Evolutionary conservation across 2,797 vertebrate species (phyloP), one percentile per base, ranked within the genome.

Genomic region (Cygnus olor): DNA sequence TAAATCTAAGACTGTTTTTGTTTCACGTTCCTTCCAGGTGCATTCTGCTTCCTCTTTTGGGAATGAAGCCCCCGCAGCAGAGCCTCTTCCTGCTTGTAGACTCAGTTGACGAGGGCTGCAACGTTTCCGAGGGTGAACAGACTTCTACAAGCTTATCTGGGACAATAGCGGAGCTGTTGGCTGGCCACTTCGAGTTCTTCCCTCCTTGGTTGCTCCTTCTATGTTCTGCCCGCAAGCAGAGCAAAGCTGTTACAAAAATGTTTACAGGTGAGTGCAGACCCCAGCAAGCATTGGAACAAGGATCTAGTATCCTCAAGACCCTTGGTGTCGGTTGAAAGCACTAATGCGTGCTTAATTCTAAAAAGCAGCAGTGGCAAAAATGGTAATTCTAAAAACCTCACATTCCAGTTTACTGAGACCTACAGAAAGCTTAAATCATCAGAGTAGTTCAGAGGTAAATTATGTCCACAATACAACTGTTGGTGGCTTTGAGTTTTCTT

Each of bases 141-240:
- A 97, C 98, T 5, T 98, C 98, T 8, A 91, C 98, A 10, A 98
- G 98, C 72, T 97, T 98, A 7, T 98, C 99, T 27, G 98, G 99
- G 92, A 99, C 98, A 14, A 99, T 99, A 85, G 99, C 99, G 0
- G 99, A 99, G 94, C 99, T 99, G 87, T 97, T 99, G 94, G 99
- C 99, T 89, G 98, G 98, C 79, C 99, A 99, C 93, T 99, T 99
- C 3, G 99, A 99, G 94, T 99, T 99, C 97, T 99, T 99, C 82
- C 99, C 99, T 24, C 99, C 99, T 1, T 99, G 99, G 99, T 98
- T 99, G 53, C 98, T 99, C 21, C 99, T 99, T 42, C 97, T 99
- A 95, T 99, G 99, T 95, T 99, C 99, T 2, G 99, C 99, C 22
- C 98, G 99, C 17, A 98, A 99, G 9, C 99, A 99, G 97, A 99